Percentiles rank a stretch among this genome's conserved stretches.
phyloP scores from a whole-genome alignment of 2,888 invertebrate species.

The Pyrocoelia pectoralis region DNA sequence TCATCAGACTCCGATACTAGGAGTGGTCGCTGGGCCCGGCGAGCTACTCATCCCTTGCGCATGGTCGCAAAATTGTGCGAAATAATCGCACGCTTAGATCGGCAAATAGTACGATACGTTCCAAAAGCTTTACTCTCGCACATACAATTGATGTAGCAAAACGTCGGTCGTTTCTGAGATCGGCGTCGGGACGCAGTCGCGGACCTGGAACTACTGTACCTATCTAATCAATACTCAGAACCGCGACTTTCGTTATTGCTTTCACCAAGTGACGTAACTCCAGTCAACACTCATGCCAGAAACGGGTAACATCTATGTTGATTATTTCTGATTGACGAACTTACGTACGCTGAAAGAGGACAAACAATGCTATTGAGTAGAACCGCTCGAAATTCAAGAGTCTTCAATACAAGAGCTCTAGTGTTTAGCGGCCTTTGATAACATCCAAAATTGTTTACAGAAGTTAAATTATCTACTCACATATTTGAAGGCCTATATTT shows the following conservation, averaged over 20 bases:
- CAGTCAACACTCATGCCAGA: conserved; percentile 53
- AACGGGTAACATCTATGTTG: conserved; percentile 48
- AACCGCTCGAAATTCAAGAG: conserved; percentile 28
- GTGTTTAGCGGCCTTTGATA: conserved; percentile 24
- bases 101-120: conserved; percentile 40
- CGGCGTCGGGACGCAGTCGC: conserved; percentile 56
- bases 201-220: conserved; percentile 62
- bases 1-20: conserved; percentile 58
- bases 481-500: conserved; percentile 17
- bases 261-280: conserved; percentile 55
- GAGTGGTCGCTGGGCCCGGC: conserved; percentile 59
- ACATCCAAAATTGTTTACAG: conserved; percentile 17
- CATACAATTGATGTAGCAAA: conserved; percentile 59
- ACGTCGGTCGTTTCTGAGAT: conserved; percentile 43
- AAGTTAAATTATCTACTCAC: conserved; percentile 18
- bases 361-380: conserved; percentile 36
- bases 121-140: conserved; percentile 51
- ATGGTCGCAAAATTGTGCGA: conserved; percentile 55
- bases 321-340: conserved; percentile 45
- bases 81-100: conserved; percentile 53
- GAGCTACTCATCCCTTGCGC: conserved; percentile 54
- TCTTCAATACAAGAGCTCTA: conserved; percentile 21
- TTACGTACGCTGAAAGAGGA: conserved; percentile 41
- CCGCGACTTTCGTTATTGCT: conserved; percentile 52
- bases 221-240: conserved; percentile 56